A percentile compares a stretch with the other conserved stretches of the same genome.
Conservation (phyloP, 2,113 vertebrate genomes). For the Tonatia bakeri region DNA sequence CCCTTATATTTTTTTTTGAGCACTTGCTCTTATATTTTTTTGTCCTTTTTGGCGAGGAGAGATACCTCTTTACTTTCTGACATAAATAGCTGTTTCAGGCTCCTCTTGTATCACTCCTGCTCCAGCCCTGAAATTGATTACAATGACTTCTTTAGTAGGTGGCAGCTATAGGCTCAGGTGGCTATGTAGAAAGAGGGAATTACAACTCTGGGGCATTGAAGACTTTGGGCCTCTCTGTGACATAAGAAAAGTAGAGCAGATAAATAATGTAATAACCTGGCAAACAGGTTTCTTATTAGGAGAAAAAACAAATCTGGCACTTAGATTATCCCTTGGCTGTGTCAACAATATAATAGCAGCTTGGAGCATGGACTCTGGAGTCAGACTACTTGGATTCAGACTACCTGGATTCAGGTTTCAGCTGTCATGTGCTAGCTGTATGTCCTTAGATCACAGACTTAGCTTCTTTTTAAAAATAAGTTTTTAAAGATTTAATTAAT, state of each 20-base stretch:
- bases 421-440: not conserved
- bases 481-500: no score
- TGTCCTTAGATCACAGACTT: not conserved
- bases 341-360: not conserved
- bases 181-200: not conserved
- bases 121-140: not conserved
- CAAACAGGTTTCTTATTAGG: not conserved
- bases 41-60: no score
- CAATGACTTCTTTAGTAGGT: not conserved
- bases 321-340: not conserved
- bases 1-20: no score
- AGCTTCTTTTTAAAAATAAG: not conserved
- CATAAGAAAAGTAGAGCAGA: not conserved
- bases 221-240: not conserved
- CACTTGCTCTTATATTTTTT: not conserved
- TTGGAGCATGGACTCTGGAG: not conserved
- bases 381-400: not conserved
- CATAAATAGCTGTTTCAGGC: not conserved
- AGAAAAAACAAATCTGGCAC: not conserved
- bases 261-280: not conserved
- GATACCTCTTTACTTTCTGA: not conserved
- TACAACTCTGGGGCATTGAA: not conserved
- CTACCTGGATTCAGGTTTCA: not conserved
- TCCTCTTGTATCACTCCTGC: not conserved
- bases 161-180: no score